Evolutionary conservation across 1,140 invertebrate species (phyloP).

Genomic region (Yoshiicerus persimilis): DNA sequence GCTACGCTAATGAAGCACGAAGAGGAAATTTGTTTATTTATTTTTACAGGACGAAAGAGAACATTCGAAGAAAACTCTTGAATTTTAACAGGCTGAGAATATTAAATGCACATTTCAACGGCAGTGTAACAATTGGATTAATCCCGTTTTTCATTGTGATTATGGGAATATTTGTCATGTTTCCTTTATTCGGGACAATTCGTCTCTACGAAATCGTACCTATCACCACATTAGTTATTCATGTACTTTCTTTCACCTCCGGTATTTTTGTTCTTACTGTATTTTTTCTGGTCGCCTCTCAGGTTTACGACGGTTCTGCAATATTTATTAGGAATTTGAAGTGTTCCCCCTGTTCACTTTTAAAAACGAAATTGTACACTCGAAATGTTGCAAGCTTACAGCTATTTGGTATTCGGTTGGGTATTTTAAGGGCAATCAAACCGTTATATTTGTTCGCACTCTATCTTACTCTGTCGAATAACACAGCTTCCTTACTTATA

Average conservation of each 20-base stretch:
- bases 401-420: background rate
- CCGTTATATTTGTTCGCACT: background rate
- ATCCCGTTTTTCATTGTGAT: background rate
- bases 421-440: background rate
- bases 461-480: background rate
- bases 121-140: background rate
- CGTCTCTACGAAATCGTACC: background rate
- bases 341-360: too few species aligned
- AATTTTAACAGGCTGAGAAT: background rate
- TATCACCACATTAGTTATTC: background rate
- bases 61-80: background rate
- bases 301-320: background rate
- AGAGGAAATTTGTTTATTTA: too few species aligned
- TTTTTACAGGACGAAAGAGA: too few species aligned
- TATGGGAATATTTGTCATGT: background rate
- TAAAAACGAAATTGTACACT: background rate
- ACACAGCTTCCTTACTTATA: background rate
- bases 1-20: too few species aligned
- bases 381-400: background rate
- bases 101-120: background rate
- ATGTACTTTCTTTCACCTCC: background rate
- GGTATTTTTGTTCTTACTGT: background rate
- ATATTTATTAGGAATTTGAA: background rate
- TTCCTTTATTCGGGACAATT: background rate
- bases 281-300: background rate